Evolutionary conservation across 2,888 invertebrate genomes (phyloP), one percentile per base, ranked within the genome.

Genomic region (Caenorhabditis auriculariae): DNA sequence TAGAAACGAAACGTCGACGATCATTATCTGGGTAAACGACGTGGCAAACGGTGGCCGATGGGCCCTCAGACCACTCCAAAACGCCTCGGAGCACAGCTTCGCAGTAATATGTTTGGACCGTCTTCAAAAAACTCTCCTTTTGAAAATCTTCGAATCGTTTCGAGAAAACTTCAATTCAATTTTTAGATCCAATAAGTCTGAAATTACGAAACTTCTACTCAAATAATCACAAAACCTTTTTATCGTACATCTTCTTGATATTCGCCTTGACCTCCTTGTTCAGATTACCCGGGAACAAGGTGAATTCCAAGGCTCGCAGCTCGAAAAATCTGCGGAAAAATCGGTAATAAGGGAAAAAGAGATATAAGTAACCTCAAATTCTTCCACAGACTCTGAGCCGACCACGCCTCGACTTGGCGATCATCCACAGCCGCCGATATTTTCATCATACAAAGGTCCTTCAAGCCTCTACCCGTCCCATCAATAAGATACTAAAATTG

Each of bases 51-150:
- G 66, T 60, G 17, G 62, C 61, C 4, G 21, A 17, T 7, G 43
- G 42, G 9, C 39, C 47, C 12, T 53, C 58, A 2, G 53, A 35
- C 39, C 47, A 58, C 12, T 53, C 62, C 2, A 58, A 43, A 1
- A 69, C 58, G 52, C 69, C 69, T 27, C 50, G 55, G 21, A 69
- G 47, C 9, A 69, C 45, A 15, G 48, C 19, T 24, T 66, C 66
- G 26, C 69, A 69, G 38, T 69, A 69, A 44, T 66, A 69, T 12
- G 53, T 52, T 46, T 66, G 64, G 17, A 50, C 37, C 15, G 39
- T 28, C 63, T 59, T 39, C n/a, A 59, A 53, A 23, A 41, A 46
- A 23, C 29, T 44, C 9, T 32, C n/a, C 9, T 9, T 32, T n/a
- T 32, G n/a, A 9, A 32, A 32, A n/a, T 19, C 19, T 41, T 17